Base-by-base conservation (phyloP, 2,113 vertebrate species). In the Gyps fulvus region DNA sequence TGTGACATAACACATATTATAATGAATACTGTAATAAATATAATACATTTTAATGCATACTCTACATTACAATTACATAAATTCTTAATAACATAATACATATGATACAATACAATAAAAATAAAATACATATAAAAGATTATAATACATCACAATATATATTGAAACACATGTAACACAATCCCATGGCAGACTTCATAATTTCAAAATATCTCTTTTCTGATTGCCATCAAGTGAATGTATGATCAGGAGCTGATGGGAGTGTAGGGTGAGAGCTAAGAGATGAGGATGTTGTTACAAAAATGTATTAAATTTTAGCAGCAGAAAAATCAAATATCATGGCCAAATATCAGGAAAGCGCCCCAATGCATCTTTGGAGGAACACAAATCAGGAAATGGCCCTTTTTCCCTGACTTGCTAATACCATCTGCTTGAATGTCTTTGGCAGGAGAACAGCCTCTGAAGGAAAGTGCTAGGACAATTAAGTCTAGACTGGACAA, bases 401-500 rank as follows among this genome's bases (percentile, higher is more conserved):
- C 13, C 4, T 91, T 96, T 93, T 87, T 79, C 7, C 22, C 73
- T 78, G 47, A 61, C 74, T 93, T 93, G 61, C 14, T 89, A 52
- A 76, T 79, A 49, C 81, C 89, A 95, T 96, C 95, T 96, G 87
- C 40, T 57, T 79, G 45, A 85, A 65, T 1, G 2, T 45, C 63
- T 94, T 92, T 95, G 89, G 76, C 91, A 88, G 80, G 32, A 93
- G 61, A 87, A 94, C 34, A 88, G 49, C 32, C 40, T 89, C 54
- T 26, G 22, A 88, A 94, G 36, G 61, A 73, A 94, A 92, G 71
- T 83, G 61, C 92, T 83, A 87, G 72, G 61, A 93, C 43, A 89
- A 72, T 91, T 76, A 92, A 92, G 42, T 66, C 12, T 25, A 82
- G 42, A 67, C 49, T 93, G 95, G 80, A 91, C 14, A 89, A 91